phyloP scores from a whole-genome alignment of 2,888 invertebrate genomes.

The Apeira syringaria region DNA sequence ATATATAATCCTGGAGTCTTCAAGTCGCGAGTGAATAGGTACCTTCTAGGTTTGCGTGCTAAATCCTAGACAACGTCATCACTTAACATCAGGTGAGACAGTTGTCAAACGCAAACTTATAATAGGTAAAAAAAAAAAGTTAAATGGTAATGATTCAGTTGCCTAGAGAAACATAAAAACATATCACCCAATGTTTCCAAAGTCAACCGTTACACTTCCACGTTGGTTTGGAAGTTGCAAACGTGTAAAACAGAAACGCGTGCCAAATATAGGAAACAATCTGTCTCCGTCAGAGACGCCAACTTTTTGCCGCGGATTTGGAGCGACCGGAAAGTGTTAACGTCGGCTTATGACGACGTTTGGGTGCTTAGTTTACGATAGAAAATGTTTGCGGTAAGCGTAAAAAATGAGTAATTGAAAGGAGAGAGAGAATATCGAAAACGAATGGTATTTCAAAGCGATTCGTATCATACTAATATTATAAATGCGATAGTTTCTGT shows the following conservation, averaged over 20 bases:
- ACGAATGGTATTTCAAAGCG: no score
- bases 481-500: no score
- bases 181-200: neutral
- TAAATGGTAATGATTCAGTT: no score
- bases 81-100: no score
- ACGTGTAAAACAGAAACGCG: conserved; percentile 28
- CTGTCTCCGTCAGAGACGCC: conserved; percentile 35
- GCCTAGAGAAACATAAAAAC: neutral
- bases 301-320: conserved; percentile 35
- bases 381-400: conserved; percentile 17
- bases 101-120: no score
- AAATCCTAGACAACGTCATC: no score
- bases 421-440: no score
- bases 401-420: conserved; percentile 9
- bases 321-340: conserved; percentile 24
- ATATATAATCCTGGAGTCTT: no score
- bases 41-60: no score
- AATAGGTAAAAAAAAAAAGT: no score
- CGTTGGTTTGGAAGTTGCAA: conserved; percentile 21
- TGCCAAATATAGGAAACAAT: conserved; percentile 36
- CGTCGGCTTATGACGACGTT: conserved; percentile 26
- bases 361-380: conserved; percentile 27
- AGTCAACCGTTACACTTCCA: neutral
- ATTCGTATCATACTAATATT: no score
- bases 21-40: no score